Conservation (phyloP, 2,888 invertebrate species). For the Lagria hirta region DNA sequence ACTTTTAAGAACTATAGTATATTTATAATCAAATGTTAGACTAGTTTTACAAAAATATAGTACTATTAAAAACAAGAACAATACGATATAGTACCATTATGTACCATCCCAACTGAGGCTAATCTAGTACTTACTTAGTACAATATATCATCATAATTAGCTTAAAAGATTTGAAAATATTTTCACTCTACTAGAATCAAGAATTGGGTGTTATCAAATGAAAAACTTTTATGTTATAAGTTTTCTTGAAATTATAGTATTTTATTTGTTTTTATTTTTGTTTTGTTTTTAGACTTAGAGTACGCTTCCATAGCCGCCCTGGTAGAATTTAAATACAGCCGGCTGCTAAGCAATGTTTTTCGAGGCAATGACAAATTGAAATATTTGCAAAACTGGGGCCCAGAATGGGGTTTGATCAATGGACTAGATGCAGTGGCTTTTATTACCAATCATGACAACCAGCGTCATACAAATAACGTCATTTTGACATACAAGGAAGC, state of each 20-base stretch:
- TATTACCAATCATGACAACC: slow-evolving; percentile 71
- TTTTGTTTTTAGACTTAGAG: slow-evolving; percentile 33
- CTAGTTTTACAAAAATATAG: too few relatives aligned
- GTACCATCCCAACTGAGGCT: too few relatives aligned
- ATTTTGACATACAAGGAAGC: slow-evolving; percentile 67
- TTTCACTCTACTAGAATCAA: too few relatives aligned
- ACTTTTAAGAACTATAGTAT: too few relatives aligned
- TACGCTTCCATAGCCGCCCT: slow-evolving; percentile 60
- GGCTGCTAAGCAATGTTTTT: slow-evolving; percentile 61
- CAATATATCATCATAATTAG: too few relatives aligned
- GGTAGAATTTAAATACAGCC: slow-evolving; percentile 71
- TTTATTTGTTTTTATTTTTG: background rate
- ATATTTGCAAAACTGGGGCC: slow-evolving; percentile 65
- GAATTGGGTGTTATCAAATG: background rate
- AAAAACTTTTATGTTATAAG: background rate
- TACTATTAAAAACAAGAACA: too few relatives aligned
- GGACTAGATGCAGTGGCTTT: slow-evolving; percentile 43
- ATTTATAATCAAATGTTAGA: too few relatives aligned
- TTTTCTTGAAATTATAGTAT: slow-evolving; percentile 24
- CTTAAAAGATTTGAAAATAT: too few relatives aligned
- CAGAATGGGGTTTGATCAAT: slow-evolving; percentile 66
- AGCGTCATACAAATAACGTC: slow-evolving; percentile 65
- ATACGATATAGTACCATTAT: too few relatives aligned
- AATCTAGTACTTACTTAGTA: too few relatives aligned
- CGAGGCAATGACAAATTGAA: slow-evolving; percentile 63